Conservation (phyloP, 2,888 invertebrate genomes). For the Lordiphosa andalusiaca region DNA sequence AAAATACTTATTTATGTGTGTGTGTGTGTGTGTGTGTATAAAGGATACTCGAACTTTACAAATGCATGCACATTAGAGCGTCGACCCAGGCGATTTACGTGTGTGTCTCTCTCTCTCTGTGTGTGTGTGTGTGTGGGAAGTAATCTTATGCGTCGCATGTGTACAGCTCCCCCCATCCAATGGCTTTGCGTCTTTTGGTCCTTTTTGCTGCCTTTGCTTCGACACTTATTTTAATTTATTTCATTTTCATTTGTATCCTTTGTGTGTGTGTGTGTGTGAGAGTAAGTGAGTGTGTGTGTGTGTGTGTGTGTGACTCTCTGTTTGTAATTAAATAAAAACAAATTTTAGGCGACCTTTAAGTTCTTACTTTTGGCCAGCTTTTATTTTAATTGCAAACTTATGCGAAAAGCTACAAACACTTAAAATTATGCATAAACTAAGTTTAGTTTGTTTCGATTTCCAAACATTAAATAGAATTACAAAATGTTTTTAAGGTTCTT, state of each 20-base stretch:
- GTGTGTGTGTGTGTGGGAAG: slow-evolving; percentile 29
- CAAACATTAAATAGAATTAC: no score
- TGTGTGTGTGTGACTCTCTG: slow-evolving; percentile 12
- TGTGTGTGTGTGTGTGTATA: slow-evolving; percentile 24
- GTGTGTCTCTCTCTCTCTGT: slow-evolving; percentile 5
- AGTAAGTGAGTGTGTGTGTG: slow-evolving; percentile 24
- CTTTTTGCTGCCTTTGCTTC: slow-evolving; percentile 60
- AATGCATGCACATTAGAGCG: slow-evolving; percentile 75
- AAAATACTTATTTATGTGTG: slow-evolving; percentile 9
- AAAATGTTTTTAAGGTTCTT: no score
- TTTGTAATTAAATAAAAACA: slow-evolving; percentile 64
- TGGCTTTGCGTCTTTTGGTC: slow-evolving; percentile 46
- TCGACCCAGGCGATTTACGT: slow-evolving; percentile 35
- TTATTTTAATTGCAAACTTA: slow-evolving; percentile 60
- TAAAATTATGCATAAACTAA: no score
- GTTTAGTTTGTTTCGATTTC: no score
- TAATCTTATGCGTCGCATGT: slow-evolving; percentile 67
- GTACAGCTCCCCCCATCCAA: slow-evolving; percentile 22
- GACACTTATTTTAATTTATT: slow-evolving; percentile 73
- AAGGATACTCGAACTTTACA: slow-evolving; percentile 72
- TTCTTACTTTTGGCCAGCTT: slow-evolving; percentile 33
- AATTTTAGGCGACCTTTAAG: slow-evolving; percentile 37
- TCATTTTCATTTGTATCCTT: slow-evolving; percentile 69
- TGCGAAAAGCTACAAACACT: no score
- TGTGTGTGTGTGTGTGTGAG: slow-evolving; percentile 24